Evolutionary conservation across 2,113 vertebrate species (phyloP), one percentile per base, ranked within the genome.

Genomic region (Hippoglossus stenolepis): DNA sequence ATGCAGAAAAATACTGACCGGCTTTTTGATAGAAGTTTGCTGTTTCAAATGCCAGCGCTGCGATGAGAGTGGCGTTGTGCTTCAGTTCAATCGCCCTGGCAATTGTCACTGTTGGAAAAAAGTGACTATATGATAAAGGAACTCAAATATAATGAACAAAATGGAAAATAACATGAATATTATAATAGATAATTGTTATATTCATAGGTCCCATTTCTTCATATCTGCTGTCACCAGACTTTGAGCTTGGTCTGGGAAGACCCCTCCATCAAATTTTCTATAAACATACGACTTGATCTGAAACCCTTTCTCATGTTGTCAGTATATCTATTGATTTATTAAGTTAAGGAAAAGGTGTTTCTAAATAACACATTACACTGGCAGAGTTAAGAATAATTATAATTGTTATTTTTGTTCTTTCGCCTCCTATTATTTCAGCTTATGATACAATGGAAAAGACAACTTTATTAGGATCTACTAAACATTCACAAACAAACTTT

Each of bases 21-120:
- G 96, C 96, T 95, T 94, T 98, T 77, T 97, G 97, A 88, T 99
- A 99, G 92, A 97, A 99, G 94, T 96, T 98, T 73, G 98, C 97
- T 0, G 98, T 99, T 94, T 99, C 98, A 24, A 95, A 96, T 0
- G 97, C 94, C 91, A 99, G 83, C 2, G 98, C 97, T 70, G 98
- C 97, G 21, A 99, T 95, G 18, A 99, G 94, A 17, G 95, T 94
- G 4, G 96, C 95, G 15, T 96, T 97, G 67, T 99, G 98, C 84
- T 98, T 99, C 89, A 99, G 92, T 77, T 99, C 98, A 83, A 99
- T 98, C 23, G 98, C 98, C 84, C 98, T 94, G 82, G 98, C 98
- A 75, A 99, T 99, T 11, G 98, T 99, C 85, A 99, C 98, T 99
- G 77, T 58, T 79, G 66, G 53, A 78, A 80, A 35, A 70, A 56